Percentiles rank a stretch among this genome's conserved stretches.
Evolutionary conservation across 2,113 vertebrate genomes (phyloP).

Genomic region (Helogale parvula): DNA sequence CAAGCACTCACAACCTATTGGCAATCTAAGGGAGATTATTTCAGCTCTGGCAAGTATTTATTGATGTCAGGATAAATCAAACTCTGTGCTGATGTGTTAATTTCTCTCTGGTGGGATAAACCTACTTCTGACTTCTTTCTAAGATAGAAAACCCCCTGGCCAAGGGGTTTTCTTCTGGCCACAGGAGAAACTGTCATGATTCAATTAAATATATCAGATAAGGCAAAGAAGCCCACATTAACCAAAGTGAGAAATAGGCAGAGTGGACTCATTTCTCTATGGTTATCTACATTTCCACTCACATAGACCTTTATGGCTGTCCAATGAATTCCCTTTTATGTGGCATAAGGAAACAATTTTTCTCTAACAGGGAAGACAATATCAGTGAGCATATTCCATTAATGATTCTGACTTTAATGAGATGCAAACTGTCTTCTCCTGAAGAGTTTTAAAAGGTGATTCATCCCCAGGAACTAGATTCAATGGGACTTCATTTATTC

Average conservation of each 20-base stretch:
- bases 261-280: not conserved
- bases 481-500: not conserved
- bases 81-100: not conserved
- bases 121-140: not conserved
- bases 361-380: constrained; percentile 34
- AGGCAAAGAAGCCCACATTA: not conserved
- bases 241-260: not conserved
- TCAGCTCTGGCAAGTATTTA: not conserved
- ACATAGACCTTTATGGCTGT: constrained; percentile 19
- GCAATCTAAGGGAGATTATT: not conserved
- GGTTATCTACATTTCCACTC: constrained; percentile 25
- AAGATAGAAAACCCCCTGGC: not conserved
- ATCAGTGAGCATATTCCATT: not conserved
- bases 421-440: not conserved
- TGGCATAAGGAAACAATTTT: constrained; percentile 39
- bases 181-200: not conserved
- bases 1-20: not conserved
- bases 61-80: not conserved
- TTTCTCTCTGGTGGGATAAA: not conserved
- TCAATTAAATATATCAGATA: not conserved
- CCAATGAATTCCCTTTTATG: constrained; percentile 31
- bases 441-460: not conserved
- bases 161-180: not conserved
- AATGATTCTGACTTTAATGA: constrained; percentile 60
- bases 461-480: not conserved